Percentiles rank a stretch among this genome's conserved stretches.
Evolutionary conservation across 2,888 invertebrate genomes (phyloP).

Genomic region (Tetanocera ferruginea): DNA sequence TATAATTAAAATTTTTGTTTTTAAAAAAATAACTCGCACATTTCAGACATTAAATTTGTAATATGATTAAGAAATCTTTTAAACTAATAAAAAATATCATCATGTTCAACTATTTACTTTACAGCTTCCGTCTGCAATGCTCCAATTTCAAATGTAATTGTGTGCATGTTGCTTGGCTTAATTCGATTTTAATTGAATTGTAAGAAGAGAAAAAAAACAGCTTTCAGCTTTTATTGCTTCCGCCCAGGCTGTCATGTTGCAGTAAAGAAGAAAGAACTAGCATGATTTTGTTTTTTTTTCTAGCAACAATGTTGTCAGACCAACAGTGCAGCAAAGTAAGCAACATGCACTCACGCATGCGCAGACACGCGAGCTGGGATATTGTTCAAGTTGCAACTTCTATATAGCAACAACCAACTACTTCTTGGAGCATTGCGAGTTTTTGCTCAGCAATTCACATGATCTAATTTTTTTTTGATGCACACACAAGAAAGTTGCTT

Average conservation of each 20-base stretch:
- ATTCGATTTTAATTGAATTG: conserved; percentile 18
- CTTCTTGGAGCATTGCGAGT: background rate
- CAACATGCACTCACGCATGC: background rate
- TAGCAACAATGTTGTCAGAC: conserved; percentile 3
- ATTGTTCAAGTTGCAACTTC: background rate
- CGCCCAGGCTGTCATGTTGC: background rate
- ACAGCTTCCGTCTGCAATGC: too few relatives aligned
- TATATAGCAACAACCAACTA: too few relatives aligned
- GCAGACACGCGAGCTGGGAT: background rate
- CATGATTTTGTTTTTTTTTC: background rate
- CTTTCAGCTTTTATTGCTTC: conserved; percentile 12
- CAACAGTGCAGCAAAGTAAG: background rate
- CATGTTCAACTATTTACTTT: too few relatives aligned
- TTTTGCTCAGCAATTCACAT: background rate
- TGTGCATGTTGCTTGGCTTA: background rate
- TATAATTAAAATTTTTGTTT: too few relatives aligned
- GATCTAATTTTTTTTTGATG: background rate
- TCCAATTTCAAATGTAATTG: too few relatives aligned
- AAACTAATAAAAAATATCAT: too few relatives aligned
- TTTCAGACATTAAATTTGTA: too few relatives aligned
- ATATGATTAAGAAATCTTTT: too few relatives aligned
- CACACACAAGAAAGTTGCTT: too few relatives aligned
- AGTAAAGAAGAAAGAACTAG: background rate
- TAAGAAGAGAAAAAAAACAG: background rate
- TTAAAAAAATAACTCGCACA: too few relatives aligned